A percentile compares a stretch with the other conserved stretches of the same genome.
phyloP scores from a whole-genome alignment of 2,888 invertebrate species.

The Lithophane leautieri region DNA sequence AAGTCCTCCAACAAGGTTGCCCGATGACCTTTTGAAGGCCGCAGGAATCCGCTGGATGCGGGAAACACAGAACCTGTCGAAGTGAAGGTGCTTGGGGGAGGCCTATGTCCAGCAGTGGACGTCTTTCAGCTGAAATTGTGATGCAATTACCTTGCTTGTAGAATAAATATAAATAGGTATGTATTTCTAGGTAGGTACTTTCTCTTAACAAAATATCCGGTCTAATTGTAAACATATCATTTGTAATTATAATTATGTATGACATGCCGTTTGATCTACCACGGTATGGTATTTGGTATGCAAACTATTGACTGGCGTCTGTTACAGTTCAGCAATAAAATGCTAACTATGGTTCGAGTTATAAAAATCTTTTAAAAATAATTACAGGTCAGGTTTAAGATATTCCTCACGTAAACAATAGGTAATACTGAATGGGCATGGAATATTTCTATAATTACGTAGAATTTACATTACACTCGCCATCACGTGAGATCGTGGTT shows the following conservation, averaged over 20 bases:
- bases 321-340: constrained; percentile 44
- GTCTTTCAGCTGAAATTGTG: no score
- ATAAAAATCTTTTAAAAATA: constrained; percentile 13
- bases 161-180: background rate
- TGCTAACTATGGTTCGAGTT: constrained; percentile 8
- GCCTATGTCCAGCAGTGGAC: no score
- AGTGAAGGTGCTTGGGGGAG: no score
- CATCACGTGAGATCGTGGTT: background rate
- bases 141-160: background rate
- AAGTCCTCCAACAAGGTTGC: no score
- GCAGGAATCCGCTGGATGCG: no score
- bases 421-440: background rate
- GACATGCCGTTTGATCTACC: constrained; percentile 50
- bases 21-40: no score
- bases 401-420: constrained; percentile 7
- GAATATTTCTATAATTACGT: constrained; percentile 1
- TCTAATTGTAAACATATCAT: constrained; percentile 30
- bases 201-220: constrained; percentile 33
- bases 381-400: background rate
- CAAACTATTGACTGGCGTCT: constrained; percentile 37
- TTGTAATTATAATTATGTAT: constrained; percentile 30
- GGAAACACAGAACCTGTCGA: no score
- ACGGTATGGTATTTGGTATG: constrained; percentile 18
- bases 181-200: constrained; percentile 14
- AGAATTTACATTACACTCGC: background rate